Conservation (phyloP, 2,888 invertebrate genomes). For the Tipula helvola region DNA sequence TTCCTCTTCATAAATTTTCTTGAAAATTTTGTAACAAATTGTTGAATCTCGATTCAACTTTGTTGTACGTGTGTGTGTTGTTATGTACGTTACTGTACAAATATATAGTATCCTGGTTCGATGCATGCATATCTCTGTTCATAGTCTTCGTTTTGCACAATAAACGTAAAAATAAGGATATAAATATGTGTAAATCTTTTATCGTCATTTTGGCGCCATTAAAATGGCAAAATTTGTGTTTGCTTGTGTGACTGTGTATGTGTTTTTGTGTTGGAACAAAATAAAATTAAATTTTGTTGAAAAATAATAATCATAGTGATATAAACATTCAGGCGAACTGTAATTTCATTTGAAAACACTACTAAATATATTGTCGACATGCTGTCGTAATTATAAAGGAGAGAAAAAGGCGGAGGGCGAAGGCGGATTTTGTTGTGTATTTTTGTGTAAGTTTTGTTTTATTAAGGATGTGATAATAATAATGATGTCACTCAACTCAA, state of each 20-base stretch:
- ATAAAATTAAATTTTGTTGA: background rate
- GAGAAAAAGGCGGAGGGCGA: background rate
- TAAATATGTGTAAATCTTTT: background rate
- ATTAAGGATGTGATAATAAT: background rate
- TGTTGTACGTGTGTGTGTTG: background rate
- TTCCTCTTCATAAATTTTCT: background rate
- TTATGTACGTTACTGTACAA: background rate
- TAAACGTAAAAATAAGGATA: background rate
- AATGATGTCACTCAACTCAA: background rate
- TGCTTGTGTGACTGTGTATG: background rate
- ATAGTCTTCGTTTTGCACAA: background rate
- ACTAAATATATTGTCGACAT: background rate
- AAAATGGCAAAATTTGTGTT: background rate
- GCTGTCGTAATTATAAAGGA: background rate
- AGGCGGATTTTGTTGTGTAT: background rate
- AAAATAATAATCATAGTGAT: background rate
- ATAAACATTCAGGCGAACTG: background rate
- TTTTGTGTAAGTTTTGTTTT: background rate
- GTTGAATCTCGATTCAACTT: background rate
- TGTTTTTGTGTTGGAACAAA: background rate
- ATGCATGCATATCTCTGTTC: background rate
- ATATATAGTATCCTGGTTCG: background rate
- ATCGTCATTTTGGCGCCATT: constrained; percentile 4
- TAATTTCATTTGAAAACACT: background rate
- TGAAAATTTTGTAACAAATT: background rate